phyloP scores from a whole-genome alignment of 1,140 invertebrate species.

The Cotesia vestalis region DNA sequence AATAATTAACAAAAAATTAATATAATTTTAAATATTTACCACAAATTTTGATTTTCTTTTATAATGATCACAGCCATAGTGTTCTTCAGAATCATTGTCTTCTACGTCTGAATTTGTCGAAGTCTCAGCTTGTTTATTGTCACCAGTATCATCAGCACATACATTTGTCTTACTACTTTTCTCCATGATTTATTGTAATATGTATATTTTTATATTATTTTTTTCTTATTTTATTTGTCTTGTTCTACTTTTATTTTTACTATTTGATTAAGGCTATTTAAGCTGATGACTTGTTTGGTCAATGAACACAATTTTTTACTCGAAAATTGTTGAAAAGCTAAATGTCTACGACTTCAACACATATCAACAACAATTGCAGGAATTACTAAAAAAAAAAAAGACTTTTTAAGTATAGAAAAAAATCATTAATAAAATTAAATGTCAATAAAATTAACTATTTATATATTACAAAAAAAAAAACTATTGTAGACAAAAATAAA shows the following conservation, averaged over 20 bases:
- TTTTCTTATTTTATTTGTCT: background rate
- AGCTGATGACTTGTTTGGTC: constrained; percentile 15
- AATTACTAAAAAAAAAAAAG: no score
- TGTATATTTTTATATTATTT: no score
- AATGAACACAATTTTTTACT: constrained; percentile 17
- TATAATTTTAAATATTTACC: constrained; percentile 65
- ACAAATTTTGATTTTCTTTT: constrained; percentile 84
- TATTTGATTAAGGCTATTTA: background rate
- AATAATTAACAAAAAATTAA: constrained; percentile 13
- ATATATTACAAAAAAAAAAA: no score
- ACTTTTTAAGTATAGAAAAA: no score
- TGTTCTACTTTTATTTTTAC: background rate
- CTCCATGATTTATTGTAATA: constrained; percentile 29
- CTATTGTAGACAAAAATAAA: no score
- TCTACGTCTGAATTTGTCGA: constrained; percentile 35
- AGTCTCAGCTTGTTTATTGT: constrained; percentile 25
- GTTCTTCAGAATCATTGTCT: constrained; percentile 41
- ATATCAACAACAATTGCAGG: no score
- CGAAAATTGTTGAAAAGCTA: constrained; percentile 1
- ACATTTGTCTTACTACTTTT: constrained; percentile 28
- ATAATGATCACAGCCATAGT: constrained; percentile 78
- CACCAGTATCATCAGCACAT: constrained; percentile 20
- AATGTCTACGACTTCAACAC: background rate
- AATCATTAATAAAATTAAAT: no score
- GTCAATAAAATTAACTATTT: no score